These are phyloP conservation scores for Doryteuthis pealeii DNA, from an alignment of 1,140 invertebrate species.

Conservation along the genomic window DNA sequence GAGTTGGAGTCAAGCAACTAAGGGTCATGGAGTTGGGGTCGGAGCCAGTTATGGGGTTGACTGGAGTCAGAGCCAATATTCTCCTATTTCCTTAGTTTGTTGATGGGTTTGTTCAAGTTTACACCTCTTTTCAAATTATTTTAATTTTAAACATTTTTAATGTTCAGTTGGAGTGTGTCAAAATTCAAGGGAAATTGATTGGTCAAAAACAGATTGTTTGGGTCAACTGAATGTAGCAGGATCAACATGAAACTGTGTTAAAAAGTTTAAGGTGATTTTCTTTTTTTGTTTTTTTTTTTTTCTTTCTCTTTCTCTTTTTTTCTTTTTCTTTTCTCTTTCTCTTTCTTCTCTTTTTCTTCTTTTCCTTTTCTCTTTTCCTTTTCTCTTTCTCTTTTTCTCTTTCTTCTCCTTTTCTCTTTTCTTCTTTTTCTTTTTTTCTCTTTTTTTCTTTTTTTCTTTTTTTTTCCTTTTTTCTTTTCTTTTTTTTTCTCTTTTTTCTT, in stretches of 20 bases:
- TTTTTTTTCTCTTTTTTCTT: slow-evolving; percentile 1
- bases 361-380: slow-evolving; percentile 17
- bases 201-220: slow-evolving; percentile 56
- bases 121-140: no score
- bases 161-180: slow-evolving; percentile 69
- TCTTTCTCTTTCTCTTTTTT: neutral
- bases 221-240: slow-evolving; percentile 49
- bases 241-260: slow-evolving; percentile 40
- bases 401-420: neutral
- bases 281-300: neutral
- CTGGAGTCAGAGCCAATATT: no score
- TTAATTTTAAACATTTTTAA: no score
- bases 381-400: no score
- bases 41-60: no score
- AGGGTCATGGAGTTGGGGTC: no score
- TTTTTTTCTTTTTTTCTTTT: slow-evolving; percentile 13
- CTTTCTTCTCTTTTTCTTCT: neutral
- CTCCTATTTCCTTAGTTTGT: no score
- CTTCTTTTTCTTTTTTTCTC: slow-evolving; percentile 9
- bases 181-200: slow-evolving; percentile 55
- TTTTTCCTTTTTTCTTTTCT: slow-evolving; percentile 14
- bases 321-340: no score
- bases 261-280: slow-evolving; percentile 35
- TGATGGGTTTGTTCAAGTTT: no score
- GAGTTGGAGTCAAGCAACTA: no score